Base-by-base conservation (phyloP, 1,140 invertebrate species). In the Melipona quadrifasciata region DNA sequence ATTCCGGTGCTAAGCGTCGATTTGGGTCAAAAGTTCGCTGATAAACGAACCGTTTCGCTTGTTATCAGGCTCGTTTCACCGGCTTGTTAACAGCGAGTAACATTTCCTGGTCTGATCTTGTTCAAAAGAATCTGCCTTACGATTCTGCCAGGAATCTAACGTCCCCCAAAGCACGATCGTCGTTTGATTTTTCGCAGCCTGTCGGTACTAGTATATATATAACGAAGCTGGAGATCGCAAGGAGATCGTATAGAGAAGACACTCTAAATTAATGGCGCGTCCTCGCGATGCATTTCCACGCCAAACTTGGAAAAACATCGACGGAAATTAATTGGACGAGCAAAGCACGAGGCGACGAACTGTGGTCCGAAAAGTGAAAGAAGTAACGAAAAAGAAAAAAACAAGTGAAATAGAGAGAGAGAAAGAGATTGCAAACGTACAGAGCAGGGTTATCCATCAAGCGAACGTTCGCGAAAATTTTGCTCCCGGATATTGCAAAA, bases 11-110 rank as follows among this genome's bases (percentile, higher is more conserved):
- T 47, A 27, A 34, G 14, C 51, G 79, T 72, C 71, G 31, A 76
- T 82, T 31, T 55, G 47, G 80, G 72, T 65, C 61, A 82, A 51
- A 82, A 61, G 80, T 82, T 75, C 80, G 51, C 51, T 53, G 61
- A 82, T 39, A 55, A 76, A 75, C 51, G 51, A 27, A 57, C 17
- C 72, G 53, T 82, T 55, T 76, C 19, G 53, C 31, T 67, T 10
- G 0, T 19, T 21, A 55, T 19, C 65, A 16, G 11, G 4, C 53
- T 68, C 31, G 19, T 57, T 31, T 53, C 5, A 19, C 1, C 12
- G 11, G 8, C 2, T 53, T 61, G 53, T 55, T 39, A 76, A 68
- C 39, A 47, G 39, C 39, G 39, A 47, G 39, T 47, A 47, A 47
- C 24, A 68, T 82, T 82, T 76, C 34, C 39, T 47, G 39, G 5